These are phyloP conservation scores for Ditylenchus dipsaci DNA, from an alignment of 1,140 invertebrate genomes.

Conservation along the genomic window DNA sequence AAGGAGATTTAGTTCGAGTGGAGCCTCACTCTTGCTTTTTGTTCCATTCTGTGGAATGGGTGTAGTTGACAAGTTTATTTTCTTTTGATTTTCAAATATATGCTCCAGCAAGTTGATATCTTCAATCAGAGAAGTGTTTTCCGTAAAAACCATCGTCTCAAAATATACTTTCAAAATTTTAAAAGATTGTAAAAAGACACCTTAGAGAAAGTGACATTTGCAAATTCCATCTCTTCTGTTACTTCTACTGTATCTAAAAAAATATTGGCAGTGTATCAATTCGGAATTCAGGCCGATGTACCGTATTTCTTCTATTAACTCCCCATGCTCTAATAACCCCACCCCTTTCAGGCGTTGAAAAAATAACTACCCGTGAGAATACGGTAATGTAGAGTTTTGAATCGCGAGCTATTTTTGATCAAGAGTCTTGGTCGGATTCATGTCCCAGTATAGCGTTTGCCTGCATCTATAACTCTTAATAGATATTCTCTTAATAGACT, in stretches of 20 bases:
- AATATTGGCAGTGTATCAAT: too few relatives aligned
- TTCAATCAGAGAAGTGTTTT: slow-evolving; percentile 15
- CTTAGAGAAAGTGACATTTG: not conserved
- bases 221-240: not conserved
- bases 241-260: not conserved
- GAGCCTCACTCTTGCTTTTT: not conserved
- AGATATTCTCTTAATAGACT: too few relatives aligned
- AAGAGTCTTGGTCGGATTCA: too few relatives aligned
- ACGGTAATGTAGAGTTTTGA: too few relatives aligned
- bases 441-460: too few relatives aligned
- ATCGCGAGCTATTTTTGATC: too few relatives aligned
- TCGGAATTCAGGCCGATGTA: too few relatives aligned
- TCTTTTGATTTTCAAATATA: not conserved
- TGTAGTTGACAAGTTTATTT: not conserved
- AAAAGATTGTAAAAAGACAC: not conserved
- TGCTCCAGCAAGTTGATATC: slow-evolving; percentile 15
- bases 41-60: not conserved
- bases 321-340: too few relatives aligned
- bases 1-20: slow-evolving; percentile 5
- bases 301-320: too few relatives aligned
- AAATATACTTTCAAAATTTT: not conserved
- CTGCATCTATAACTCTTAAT: too few relatives aligned
- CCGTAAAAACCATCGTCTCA: slow-evolving; percentile 11
- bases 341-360: too few relatives aligned
- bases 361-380: too few relatives aligned